Base-by-base conservation (phyloP, 2,113 vertebrate genomes). In the Eulacestoma nigropectus region DNA sequence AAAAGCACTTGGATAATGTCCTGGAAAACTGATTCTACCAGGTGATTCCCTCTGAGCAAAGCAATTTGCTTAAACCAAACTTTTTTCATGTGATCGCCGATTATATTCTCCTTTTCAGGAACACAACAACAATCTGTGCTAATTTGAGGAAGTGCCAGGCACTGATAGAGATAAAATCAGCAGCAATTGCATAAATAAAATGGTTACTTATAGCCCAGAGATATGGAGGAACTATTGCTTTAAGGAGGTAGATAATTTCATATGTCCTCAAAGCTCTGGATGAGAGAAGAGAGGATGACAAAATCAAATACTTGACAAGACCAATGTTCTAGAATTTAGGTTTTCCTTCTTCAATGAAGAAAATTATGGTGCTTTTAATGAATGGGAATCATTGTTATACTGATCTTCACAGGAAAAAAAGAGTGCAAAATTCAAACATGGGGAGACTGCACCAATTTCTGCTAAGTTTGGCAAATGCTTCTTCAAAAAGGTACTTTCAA, bases 81-180 rank as follows among this genome's bases (percentile, higher is more conserved):
- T 21, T 77, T 63, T 81, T 63, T 6, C 7, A 55, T 39, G 33
- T 26, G 42, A 63, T 84, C 59, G 25, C 87, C 26, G 16, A 37
- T 84, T 70, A 7, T 26, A 7, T 56, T 59, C 9, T 78, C 25
- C 35, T 52, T 57, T 64, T 77, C 68, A 74, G 83, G 52, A 56
- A 72, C 76, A 64, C 15, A 70, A 23, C 39, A 17, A 75, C 64
- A 81, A 47, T 63, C 59, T 65, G 12, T 67, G 76, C 64, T 89
- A 53, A 87, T 87, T 89, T 78, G 59, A 62, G 90, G 41, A 79
- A 87, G 7, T 82, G 59, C 42, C 72, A 79, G 85, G 60, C 35
- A 56, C 56, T 60, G 85, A 80, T 13, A 55, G 42, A 92, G 76
- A 93, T 87, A 87, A 81, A 95, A 97, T 97, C 83, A 89, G 35